Evolutionary conservation across 2,888 invertebrate species (phyloP).

Genomic region (Adelognathus sp.): DNA sequence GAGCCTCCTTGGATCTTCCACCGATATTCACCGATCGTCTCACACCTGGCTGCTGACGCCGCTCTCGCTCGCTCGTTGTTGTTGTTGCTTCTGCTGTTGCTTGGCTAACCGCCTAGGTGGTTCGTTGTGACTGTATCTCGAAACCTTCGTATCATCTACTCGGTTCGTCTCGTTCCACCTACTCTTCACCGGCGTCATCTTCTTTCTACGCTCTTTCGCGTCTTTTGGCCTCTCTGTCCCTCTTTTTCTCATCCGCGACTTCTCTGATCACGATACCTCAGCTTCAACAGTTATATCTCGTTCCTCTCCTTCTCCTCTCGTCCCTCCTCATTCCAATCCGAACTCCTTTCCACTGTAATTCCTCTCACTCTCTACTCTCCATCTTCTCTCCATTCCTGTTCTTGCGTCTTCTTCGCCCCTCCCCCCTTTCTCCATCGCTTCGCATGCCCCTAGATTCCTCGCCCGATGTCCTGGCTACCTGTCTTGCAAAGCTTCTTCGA

Average conservation of each 20-base stretch:
- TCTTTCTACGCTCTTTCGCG: constrained; percentile 36
- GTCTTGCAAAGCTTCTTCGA: constrained; percentile 63
- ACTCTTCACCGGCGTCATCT: constrained; percentile 7
- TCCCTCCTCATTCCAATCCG: constrained; percentile 22
- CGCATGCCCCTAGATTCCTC: constrained; percentile 47
- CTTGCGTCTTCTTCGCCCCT: constrained; percentile 10
- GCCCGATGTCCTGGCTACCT: constrained; percentile 67
- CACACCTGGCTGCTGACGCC: constrained; percentile 71
- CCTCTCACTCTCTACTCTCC: constrained; percentile 34
- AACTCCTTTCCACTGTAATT: constrained; percentile 40
- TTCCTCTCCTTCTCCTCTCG: constrained; percentile 10
- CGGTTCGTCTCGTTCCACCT: constrained; percentile 11
- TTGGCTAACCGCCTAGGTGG: constrained; percentile 65
- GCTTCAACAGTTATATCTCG: constrained; percentile 54
- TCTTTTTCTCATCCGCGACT: neutral
- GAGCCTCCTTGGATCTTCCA: constrained; percentile 71
- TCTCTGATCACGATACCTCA: constrained; percentile 43
- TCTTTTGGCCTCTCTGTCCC: neutral
- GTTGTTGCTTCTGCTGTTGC: constrained; percentile 43
- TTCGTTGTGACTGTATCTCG: constrained; percentile 65
- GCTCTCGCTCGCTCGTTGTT: constrained; percentile 64
- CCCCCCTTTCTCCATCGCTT: constrained; percentile 30
- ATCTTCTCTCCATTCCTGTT: constrained; percentile 10
- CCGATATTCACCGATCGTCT: constrained; percentile 73
- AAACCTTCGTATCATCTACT: constrained; percentile 40